Evolutionary conservation across 1,140 invertebrate genomes (phyloP).

Genomic region (Sarcophaga peregrina): DNA sequence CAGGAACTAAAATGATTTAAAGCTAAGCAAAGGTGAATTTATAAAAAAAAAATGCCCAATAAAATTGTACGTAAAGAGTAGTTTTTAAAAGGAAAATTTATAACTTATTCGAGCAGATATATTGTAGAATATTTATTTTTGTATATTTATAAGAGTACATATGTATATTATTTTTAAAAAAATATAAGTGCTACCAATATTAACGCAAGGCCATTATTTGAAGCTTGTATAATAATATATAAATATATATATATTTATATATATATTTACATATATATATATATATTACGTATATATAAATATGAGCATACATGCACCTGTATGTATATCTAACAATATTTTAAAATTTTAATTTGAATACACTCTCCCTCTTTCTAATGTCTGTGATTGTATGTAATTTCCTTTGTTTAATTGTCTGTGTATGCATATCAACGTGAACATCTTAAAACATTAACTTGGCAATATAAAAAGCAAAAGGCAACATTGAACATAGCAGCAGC

Average conservation of each 20-base stretch:
- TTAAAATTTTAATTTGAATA: too few relatives aligned
- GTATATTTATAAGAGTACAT: neutral
- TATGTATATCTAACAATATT: too few relatives aligned
- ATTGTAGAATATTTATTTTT: neutral
- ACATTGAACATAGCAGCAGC: neutral
- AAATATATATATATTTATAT: too few relatives aligned
- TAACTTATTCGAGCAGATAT: too few relatives aligned
- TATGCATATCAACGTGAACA: neutral
- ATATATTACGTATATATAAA: too few relatives aligned
- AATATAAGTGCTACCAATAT: neutral
- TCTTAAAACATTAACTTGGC: neutral
- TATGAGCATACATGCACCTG: too few relatives aligned
- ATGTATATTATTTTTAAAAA: neutral
- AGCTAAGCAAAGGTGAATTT: neutral
- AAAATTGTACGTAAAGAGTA: neutral
- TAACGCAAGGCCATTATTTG: too few relatives aligned
- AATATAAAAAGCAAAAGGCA: neutral
- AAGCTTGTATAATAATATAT: too few relatives aligned
- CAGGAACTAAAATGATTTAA: neutral
- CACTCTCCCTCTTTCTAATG: too few relatives aligned
- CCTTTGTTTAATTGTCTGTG: neutral
- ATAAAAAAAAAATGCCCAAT: neutral
- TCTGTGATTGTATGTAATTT: too few relatives aligned
- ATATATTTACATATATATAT: too few relatives aligned
- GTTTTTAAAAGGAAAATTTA: neutral